Evolutionary conservation across 2,113 vertebrate genomes (phyloP).

Genomic region (Nanorana parkeri): DNA sequence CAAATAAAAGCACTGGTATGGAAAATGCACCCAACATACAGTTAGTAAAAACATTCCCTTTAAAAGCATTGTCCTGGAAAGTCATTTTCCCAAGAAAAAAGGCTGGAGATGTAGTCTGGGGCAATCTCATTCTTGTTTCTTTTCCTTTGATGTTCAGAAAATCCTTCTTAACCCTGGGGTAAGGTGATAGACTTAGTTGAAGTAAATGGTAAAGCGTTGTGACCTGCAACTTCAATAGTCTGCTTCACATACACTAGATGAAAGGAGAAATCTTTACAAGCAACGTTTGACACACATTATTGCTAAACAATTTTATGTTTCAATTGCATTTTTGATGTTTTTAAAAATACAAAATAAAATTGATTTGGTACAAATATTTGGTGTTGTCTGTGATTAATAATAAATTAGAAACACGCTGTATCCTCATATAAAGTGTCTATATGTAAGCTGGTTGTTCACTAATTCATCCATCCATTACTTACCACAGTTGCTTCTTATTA

Average conservation of each 20-base stretch:
- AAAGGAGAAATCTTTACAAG: background rate
- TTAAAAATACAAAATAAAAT: too few species aligned
- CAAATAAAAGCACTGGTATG: constrained; percentile 43
- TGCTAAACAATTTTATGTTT: too few species aligned
- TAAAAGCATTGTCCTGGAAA: constrained; percentile 44
- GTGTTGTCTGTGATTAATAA: too few species aligned
- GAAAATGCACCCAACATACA: constrained; percentile 49
- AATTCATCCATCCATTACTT: too few species aligned
- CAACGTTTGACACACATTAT: background rate
- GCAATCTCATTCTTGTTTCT: constrained; percentile 12
- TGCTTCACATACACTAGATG: background rate
- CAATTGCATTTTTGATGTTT: too few species aligned
- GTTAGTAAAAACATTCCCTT: constrained; percentile 28
- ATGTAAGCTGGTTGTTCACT: too few species aligned
- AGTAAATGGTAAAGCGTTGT: background rate
- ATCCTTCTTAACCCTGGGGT: constrained; percentile 38
- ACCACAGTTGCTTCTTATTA: too few species aligned
- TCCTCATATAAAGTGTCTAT: too few species aligned
- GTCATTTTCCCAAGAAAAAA: constrained; percentile 25
- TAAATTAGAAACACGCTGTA: too few species aligned
- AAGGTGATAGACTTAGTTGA: constrained; percentile 19
- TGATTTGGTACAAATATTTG: too few species aligned
- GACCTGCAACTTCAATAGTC: background rate
- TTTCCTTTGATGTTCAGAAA: constrained; percentile 24
- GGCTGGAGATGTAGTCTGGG: constrained; percentile 3